Conservation (phyloP, 1,140 invertebrate genomes). For the Bombus soroeensis region DNA sequence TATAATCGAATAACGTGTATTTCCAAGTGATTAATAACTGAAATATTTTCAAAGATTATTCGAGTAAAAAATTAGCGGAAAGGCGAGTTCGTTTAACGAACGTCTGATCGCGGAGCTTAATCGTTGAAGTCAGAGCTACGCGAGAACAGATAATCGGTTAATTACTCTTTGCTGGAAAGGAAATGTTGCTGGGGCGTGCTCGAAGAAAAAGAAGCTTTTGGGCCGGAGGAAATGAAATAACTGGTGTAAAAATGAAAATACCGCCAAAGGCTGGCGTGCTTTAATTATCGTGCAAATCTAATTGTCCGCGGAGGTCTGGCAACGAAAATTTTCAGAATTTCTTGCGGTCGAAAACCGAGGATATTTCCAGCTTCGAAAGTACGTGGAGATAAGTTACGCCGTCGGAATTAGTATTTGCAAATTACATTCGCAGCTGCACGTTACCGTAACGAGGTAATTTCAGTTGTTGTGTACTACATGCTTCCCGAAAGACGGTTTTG, state of each 20-base stretch:
- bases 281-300: slow-evolving; percentile 35
- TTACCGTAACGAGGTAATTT: slow-evolving; percentile 34
- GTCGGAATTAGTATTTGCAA: slow-evolving; percentile 35
- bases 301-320: neutral
- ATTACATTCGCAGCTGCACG: slow-evolving; percentile 32
- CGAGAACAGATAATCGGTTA: neutral
- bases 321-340: slow-evolving; percentile 29
- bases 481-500: neutral
- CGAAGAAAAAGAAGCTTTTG: too few species aligned
- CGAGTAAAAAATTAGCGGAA: neutral
- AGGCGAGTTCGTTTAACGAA: neutral
- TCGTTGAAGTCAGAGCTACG: neutral
- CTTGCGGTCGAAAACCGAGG: neutral
- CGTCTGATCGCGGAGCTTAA: neutral
- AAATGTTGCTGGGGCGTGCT: too few species aligned
- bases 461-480: slow-evolving; percentile 3
- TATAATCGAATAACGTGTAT: too few species aligned
- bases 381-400: slow-evolving; percentile 19
- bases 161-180: neutral
- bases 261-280: neutral
- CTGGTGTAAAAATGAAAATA: neutral
- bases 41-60: neutral
- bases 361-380: slow-evolving; percentile 26
- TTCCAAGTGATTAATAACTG: too few species aligned
- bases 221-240: neutral